Evolutionary conservation across 1,140 invertebrate genomes (phyloP).

Genomic region (Leptopilina boulardi): DNA sequence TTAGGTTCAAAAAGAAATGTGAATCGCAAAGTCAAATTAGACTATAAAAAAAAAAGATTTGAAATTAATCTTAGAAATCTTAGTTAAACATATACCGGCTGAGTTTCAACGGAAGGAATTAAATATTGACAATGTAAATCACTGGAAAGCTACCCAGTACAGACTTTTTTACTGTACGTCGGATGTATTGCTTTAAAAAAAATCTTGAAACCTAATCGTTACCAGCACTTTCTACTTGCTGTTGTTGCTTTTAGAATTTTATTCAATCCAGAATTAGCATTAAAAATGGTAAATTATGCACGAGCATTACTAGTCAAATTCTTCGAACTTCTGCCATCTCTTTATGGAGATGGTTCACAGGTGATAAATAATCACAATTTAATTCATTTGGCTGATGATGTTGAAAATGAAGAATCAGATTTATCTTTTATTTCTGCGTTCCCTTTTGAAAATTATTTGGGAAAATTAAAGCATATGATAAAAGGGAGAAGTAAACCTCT

Average conservation of each 20-base stretch:
- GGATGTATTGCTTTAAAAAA: constrained; percentile 34
- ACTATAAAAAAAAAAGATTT: background rate
- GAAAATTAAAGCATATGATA: constrained; percentile 31
- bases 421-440: background rate
- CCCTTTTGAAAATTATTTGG: constrained; percentile 31
- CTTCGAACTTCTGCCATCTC: constrained; percentile 16
- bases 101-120: constrained; percentile 43
- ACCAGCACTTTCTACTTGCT: background rate
- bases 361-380: constrained; percentile 30
- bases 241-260: constrained; percentile 6
- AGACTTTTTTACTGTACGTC: constrained; percentile 34
- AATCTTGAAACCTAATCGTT: background rate
- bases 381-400: constrained; percentile 37
- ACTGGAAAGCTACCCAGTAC: background rate
- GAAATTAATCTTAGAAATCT: background rate
- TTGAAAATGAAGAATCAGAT: background rate
- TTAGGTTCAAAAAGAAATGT: background rate
- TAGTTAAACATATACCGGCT: background rate
- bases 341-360: constrained; percentile 1
- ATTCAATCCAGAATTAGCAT: background rate
- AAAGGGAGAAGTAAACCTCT: background rate
- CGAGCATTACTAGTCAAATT: constrained; percentile 11
- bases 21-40: too few species aligned
- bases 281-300: constrained; percentile 21
- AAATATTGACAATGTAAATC: background rate